These are phyloP conservation scores for Neogale vison DNA, from an alignment of 2,113 vertebrate genomes.

Conservation along the genomic window DNA sequence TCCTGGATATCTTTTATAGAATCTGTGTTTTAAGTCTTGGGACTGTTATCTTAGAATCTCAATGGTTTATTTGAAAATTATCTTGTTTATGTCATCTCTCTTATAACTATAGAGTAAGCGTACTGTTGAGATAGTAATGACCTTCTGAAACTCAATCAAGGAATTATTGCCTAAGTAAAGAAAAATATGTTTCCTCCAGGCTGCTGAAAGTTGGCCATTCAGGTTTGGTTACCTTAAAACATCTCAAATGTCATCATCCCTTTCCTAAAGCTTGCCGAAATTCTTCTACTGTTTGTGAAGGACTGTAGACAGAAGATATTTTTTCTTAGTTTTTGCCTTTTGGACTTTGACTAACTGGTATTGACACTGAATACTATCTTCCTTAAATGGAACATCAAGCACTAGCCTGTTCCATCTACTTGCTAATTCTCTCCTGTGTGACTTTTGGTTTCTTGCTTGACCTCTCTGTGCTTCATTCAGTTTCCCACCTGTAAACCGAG, in stretches of 20 bases:
- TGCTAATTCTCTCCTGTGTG: not conserved
- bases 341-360: not conserved
- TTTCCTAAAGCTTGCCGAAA: not conserved
- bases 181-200: not conserved
- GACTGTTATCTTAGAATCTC: conserved; percentile 50
- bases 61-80: not conserved
- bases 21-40: conserved; percentile 17
- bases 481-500: not conserved
- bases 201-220: not conserved
- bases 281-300: not conserved
- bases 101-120: conserved; percentile 48
- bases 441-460: not conserved
- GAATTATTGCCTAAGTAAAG: conserved; percentile 25
- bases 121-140: not conserved
- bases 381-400: not conserved
- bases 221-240: not conserved
- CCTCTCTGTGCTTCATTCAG: not conserved
- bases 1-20: not conserved
- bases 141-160: conserved; percentile 25
- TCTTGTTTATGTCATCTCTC: conserved; percentile 7
- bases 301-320: not conserved
- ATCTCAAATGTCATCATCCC: not conserved
- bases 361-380: not conserved
- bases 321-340: not conserved
- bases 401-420: too few relatives aligned